Percentiles rank a stretch among this genome's conserved stretches.
Conservation (phyloP, 1,140 invertebrate genomes). For the Zaprionus tsacasi region DNA sequence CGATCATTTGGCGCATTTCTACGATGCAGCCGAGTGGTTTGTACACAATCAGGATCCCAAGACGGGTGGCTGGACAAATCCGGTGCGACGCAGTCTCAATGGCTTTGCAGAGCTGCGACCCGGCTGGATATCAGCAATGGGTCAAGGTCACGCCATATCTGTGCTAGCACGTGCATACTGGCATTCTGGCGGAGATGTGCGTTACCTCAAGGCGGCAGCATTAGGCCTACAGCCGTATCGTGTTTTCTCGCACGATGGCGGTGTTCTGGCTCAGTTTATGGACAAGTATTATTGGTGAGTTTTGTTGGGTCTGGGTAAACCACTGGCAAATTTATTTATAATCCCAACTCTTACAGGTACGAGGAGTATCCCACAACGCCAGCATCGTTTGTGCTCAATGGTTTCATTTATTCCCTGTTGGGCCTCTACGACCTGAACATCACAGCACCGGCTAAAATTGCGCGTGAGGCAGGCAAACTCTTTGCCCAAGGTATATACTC, state of each 20-base stretch:
- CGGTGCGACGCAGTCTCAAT: slow-evolving; percentile 91
- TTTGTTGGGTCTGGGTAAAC: background rate
- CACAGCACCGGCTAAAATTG: slow-evolving; percentile 87
- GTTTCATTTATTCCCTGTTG: slow-evolving; percentile 98
- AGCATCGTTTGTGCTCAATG: slow-evolving; percentile 98
- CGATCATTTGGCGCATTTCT: slow-evolving; percentile 95
- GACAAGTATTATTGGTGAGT: slow-evolving; percentile 90
- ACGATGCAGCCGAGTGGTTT: slow-evolving; percentile 97
- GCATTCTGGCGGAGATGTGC: slow-evolving; percentile 89
- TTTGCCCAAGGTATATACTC: slow-evolving; percentile 95
- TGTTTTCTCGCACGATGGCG: slow-evolving; percentile 89
- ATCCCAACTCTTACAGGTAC: slow-evolving; percentile 88
- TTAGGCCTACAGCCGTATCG: slow-evolving; percentile 93
- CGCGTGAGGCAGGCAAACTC: slow-evolving; percentile 89
- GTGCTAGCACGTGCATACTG: slow-evolving; percentile 95
- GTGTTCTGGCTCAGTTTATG: slow-evolving; percentile 93
- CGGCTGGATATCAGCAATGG: slow-evolving; percentile 99
- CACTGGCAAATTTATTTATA: background rate
- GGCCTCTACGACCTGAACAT: slow-evolving; percentile 96
- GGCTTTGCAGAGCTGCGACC: slow-evolving; percentile 92
- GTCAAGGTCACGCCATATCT: slow-evolving; percentile 98
- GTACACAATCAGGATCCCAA: slow-evolving; percentile 92
- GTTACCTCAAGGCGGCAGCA: slow-evolving; percentile 92
- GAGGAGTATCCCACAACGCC: slow-evolving; percentile 99
- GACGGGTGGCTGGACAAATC: slow-evolving; percentile 95